Conservation (phyloP, 2,113 vertebrate species). For the Chamaea fasciata region DNA sequence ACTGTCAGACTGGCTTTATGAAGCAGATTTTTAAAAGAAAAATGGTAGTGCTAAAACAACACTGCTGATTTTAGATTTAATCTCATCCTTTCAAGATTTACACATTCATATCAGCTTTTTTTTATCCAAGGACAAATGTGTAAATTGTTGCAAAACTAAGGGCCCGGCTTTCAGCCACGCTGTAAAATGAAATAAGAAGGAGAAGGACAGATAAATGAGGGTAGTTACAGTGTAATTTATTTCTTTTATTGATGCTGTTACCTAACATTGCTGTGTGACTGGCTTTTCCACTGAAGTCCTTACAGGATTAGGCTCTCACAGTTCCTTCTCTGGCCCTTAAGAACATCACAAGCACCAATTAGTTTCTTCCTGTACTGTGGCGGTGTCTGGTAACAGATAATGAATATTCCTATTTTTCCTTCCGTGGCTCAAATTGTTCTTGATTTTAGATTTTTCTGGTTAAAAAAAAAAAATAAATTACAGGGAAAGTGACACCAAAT, state of each 20-base stretch:
- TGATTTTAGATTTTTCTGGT: background rate
- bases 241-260: background rate
- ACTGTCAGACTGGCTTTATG: background rate
- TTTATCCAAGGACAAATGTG: background rate
- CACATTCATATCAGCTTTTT: background rate
- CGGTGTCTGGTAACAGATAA: background rate
- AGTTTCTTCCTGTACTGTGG: background rate
- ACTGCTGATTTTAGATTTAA: background rate
- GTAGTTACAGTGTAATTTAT: background rate
- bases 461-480: background rate
- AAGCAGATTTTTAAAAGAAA: background rate
- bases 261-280: background rate
- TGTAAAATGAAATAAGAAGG: background rate
- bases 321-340: background rate
- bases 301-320: background rate
- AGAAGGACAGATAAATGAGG: background rate
- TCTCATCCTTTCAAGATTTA: background rate
- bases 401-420: background rate
- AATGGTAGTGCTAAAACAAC: background rate
- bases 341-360: background rate
- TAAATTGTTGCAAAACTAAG: background rate
- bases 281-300: background rate
- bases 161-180: background rate
- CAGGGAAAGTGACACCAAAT: background rate
- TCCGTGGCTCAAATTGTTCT: fast-evolving